Evolutionary conservation across 2,888 invertebrate species (phyloP).

Genomic region (Drosophila cracens): DNA sequence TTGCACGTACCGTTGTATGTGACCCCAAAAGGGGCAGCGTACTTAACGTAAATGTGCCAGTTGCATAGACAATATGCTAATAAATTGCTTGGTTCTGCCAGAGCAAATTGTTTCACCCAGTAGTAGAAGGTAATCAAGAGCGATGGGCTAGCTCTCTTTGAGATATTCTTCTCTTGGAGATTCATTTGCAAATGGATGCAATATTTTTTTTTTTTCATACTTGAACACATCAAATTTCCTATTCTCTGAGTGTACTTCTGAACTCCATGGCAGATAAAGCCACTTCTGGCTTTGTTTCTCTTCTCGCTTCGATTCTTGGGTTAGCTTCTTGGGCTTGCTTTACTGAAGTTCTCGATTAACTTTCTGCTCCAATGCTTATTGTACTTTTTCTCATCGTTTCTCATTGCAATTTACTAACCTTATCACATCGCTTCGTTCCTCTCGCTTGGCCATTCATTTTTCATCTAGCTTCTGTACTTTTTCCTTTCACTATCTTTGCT

Average conservation of each 20-base stretch:
- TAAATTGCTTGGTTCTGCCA: slow-evolving; percentile 19
- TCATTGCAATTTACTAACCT: neutral
- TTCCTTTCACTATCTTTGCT: neutral
- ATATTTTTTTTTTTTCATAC: neutral
- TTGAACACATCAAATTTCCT: neutral
- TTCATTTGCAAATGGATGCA: slow-evolving; percentile 4
- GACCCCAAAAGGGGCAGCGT: neutral
- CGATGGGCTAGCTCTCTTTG: neutral
- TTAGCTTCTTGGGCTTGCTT: neutral
- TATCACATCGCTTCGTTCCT: neutral
- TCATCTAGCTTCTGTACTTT: neutral
- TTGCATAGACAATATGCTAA: slow-evolving; percentile 19
- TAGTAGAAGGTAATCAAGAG: slow-evolving; percentile 22
- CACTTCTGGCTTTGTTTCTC: neutral
- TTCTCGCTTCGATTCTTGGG: neutral
- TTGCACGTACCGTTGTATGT: slow-evolving; percentile 10
- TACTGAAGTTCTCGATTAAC: no score
- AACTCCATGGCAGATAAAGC: no score
- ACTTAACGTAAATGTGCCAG: slow-evolving; percentile 25
- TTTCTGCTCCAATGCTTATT: neutral
- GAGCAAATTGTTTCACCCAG: slow-evolving; percentile 3
- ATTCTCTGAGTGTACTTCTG: neutral
- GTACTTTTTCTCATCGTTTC: neutral
- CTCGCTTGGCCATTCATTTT: neutral
- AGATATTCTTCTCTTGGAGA: neutral